Base-by-base conservation (phyloP, 2,797 vertebrate species). In the Heterohyrax brucei region DNA sequence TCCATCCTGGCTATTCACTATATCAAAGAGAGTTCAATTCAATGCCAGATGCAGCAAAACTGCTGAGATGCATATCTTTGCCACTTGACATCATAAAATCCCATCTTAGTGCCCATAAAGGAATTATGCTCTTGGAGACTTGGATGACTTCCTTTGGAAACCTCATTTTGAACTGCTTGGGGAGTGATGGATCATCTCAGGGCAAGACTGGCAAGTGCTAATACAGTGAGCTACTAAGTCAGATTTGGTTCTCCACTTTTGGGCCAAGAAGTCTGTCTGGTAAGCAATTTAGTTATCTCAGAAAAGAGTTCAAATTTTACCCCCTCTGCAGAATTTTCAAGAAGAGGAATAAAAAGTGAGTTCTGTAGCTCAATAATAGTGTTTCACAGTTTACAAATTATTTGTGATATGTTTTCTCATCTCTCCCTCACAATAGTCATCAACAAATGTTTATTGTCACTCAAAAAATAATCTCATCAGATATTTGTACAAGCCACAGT, bases 1-100 rank as follows among this genome's bases (percentile, higher is more conserved):
- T 95, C 78, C 48, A n/a, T 70, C 46, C 22, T 28, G 22, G 75
- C 12, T 48, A 50, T 64, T 88, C 9, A 39, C 48, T 28, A 19
- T 28, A 12, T 64, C 62, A 88, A 77, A 95, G 92, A 44, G 3
- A 30, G 76, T 82, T 91, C 85, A 33, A 81, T 94, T 95, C 86
- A 72, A 84, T 93, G 77, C 46, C 87, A 93, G 26, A 92, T 10
- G 81, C 0, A 0, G 64, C 7, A 33, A 85, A 68, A 46, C 12
- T 33, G 28, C 26, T 28, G 61, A 28, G 19, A 24, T 44, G 3
- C 0, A 14, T 6, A 21, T 12, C 39, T 68, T 14, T 7, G 53
- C 46, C 48, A 5, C 48, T 5, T 26, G 78, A 56, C 10, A 14
- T 70, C 4, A 0, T 46, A 50, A 79, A 84, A 50, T 39, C 19